Evolutionary conservation across 2,797 vertebrate species (phyloP), one percentile per base, ranked within the genome.

Genomic region (Sus cebifrons): DNA sequence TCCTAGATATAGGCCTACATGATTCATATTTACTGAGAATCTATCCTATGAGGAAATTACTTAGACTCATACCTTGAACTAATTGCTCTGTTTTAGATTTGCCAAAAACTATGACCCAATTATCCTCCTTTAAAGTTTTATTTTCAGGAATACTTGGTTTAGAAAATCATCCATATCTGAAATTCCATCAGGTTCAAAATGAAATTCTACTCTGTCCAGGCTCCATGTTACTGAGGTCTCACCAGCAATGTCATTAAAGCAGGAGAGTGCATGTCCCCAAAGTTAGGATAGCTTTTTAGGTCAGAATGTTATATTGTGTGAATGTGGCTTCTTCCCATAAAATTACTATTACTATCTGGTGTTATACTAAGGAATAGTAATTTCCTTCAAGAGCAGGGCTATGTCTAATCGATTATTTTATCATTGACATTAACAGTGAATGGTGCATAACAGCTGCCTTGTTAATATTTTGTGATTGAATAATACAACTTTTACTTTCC

Each of bases 391-490:
- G 16, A 95, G 64, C 21, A 70, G 62, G 12, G 3, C 10, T 32
- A 11, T 29, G 3, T 62, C 49, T 88, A 84, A 75, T 44, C 16
- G 40, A 77, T n/a, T 81, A 2, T 32, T 91, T 91, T 70, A 29
- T 40, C 40, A 32, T 18, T 62, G 32, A 75, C 49, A 65, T 12
- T 64, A 92, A 78, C 14, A 77, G 70, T 27, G 82, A 79, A 56
- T 36, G 27, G 10, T 67, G 17, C 16, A 12, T 68, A 65, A 23
- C 12, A 73, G 40, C 23, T 67, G 18, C 25, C 67, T 85, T 64
- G 32, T 60, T 86, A 83, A 36, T 82, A 89, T 44, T 94, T 96
- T 3, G 1, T 83, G 18, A 15, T 44, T 94, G 78, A 96, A 44
- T 83, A 71, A 67, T 40, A 56, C 20, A 73, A 68, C 27, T n/a